These are phyloP conservation scores for Tylochromis polylepis DNA, from an alignment of 2,113 vertebrate genomes.

Conservation along the genomic window DNA sequence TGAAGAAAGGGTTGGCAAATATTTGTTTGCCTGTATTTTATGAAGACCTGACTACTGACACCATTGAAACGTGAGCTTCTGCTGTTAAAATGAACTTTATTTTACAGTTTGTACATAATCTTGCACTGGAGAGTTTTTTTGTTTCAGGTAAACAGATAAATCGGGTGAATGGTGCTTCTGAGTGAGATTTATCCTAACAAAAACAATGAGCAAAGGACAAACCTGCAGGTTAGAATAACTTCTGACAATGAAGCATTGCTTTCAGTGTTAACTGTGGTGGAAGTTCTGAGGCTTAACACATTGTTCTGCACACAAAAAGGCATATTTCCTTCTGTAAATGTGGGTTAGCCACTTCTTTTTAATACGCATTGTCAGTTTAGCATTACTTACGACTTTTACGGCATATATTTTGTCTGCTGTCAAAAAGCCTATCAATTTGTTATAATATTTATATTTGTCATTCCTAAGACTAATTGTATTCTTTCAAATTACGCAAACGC, in stretches of 20 bases:
- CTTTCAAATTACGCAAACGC: background rate
- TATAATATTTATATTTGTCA: background rate
- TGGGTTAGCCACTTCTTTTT: background rate
- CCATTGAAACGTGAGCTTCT: background rate
- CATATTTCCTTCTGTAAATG: background rate
- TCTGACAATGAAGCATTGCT: background rate
- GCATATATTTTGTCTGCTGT: background rate
- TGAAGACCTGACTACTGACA: background rate
- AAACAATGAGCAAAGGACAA: background rate
- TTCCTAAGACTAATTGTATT: background rate
- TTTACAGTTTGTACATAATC: background rate
- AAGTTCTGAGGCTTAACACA: background rate
- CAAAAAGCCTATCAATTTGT: background rate
- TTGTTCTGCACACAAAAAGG: background rate
- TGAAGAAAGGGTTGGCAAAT: background rate
- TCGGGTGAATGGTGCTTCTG: background rate
- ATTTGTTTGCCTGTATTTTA: constrained; percentile 9
- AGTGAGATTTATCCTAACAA: background rate
- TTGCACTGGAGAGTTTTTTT: background rate
- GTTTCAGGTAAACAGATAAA: background rate
- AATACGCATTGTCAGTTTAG: background rate
- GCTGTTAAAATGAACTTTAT: background rate
- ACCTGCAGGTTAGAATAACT: background rate
- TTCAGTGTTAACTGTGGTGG: background rate
- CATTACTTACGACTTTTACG: background rate